These are phyloP conservation scores for Rhea pennata DNA, from an alignment of 2,113 vertebrate species.

Conservation along the genomic window DNA sequence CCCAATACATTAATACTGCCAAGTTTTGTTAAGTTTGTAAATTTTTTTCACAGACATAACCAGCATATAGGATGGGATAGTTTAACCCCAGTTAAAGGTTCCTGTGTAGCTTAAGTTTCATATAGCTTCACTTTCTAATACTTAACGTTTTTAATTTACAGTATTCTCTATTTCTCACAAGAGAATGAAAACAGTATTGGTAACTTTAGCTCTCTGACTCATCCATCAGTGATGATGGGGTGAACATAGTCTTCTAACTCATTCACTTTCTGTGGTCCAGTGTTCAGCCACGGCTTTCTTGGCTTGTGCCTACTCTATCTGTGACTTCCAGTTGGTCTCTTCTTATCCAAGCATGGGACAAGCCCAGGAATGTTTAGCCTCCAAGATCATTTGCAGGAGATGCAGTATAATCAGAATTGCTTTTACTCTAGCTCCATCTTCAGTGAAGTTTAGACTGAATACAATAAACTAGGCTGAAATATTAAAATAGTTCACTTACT, in stretches of 20 bases:
- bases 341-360: constrained; percentile 15
- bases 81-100: background rate
- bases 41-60: background rate
- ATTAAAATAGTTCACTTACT: background rate
- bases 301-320: constrained; percentile 25
- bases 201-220: constrained; percentile 56
- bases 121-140: constrained; percentile 15
- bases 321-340: constrained; percentile 47
- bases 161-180: background rate
- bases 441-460: constrained; percentile 17
- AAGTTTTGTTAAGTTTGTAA: background rate
- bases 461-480: background rate
- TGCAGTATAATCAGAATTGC: background rate
- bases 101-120: constrained; percentile 11
- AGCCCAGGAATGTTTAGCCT: constrained; percentile 43
- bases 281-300: constrained; percentile 10
- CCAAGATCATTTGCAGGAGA: background rate
- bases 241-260: background rate
- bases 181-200: constrained; percentile 27
- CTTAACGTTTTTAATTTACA: background rate
- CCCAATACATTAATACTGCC: background rate
- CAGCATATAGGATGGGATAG: background rate
- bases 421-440: constrained; percentile 69
- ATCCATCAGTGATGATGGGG: constrained; percentile 22
- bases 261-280: constrained; percentile 55